These are phyloP conservation scores for Orthosia gothica DNA, from an alignment of 2,888 invertebrate species.

Conservation along the genomic window DNA sequence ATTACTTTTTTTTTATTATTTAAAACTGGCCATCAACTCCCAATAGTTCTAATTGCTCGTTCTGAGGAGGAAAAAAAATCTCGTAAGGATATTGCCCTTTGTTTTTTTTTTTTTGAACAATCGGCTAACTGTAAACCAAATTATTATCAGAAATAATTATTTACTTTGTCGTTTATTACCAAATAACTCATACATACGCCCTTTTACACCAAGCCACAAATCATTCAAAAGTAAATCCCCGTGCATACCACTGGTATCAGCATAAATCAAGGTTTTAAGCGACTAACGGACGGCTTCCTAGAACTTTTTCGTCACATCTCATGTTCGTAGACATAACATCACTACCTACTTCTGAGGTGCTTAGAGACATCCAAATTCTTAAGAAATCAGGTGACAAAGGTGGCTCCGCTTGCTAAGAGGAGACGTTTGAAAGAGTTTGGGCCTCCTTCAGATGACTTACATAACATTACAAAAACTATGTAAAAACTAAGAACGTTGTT, in stretches of 20 bases:
- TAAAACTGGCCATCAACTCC: too few species aligned
- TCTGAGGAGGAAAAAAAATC: neutral
- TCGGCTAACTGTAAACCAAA: neutral
- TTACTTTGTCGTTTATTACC: neutral
- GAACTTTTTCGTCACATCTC: constrained; percentile 58
- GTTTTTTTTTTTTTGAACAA: neutral
- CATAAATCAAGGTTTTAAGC: constrained; percentile 11
- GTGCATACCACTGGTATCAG: constrained; percentile 26
- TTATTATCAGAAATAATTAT: neutral
- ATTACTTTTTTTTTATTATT: too few species aligned
- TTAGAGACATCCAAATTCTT: constrained; percentile 17
- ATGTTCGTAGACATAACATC: constrained; percentile 58
- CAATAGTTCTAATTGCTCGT: too few species aligned
- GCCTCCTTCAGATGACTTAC: neutral
- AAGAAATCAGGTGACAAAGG: constrained; percentile 19
- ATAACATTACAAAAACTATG: neutral
- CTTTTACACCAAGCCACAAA: neutral
- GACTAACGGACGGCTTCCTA: constrained; percentile 39
- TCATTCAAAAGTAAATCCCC: constrained; percentile 34
- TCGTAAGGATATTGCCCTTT: too few species aligned
- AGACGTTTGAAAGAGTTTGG: too few species aligned
- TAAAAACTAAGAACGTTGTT: too few species aligned
- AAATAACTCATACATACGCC: neutral
- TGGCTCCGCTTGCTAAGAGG: constrained; percentile 2
- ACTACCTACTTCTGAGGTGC: neutral